Conservation (phyloP, 2,113 vertebrate species). For the Aviceda subcristata region DNA sequence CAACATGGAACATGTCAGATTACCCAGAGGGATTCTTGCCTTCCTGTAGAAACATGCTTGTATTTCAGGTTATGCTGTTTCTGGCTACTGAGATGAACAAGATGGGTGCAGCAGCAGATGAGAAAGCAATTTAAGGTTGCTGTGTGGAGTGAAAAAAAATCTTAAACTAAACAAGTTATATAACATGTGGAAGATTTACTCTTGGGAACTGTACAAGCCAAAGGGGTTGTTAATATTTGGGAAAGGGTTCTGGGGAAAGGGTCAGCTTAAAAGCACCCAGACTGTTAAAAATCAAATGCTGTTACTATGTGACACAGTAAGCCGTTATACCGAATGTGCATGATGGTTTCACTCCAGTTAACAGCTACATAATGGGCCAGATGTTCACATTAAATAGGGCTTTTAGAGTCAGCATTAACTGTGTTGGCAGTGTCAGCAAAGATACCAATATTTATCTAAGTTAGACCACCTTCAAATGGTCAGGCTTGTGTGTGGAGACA, state of each 20-base stretch:
- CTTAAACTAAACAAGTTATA: neutral
- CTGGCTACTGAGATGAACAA: neutral
- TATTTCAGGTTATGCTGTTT: constrained; percentile 5
- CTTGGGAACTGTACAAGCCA: neutral
- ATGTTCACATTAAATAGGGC: neutral
- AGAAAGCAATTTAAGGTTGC: neutral
- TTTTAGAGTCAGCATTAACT: neutral
- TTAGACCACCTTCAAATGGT: neutral
- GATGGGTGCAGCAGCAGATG: neutral
- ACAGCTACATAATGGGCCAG: neutral
- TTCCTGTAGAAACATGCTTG: neutral
- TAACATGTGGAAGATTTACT: neutral
- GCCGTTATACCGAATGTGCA: neutral
- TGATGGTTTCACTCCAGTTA: constrained; percentile 18
- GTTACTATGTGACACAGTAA: neutral
- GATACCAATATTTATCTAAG: neutral
- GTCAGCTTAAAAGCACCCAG: neutral
- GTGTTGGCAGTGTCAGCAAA: neutral
- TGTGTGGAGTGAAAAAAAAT: neutral
- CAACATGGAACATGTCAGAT: constrained; percentile 35
- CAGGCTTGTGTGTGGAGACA: neutral
- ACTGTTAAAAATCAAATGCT: neutral
- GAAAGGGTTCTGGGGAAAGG: neutral
- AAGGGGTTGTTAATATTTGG: neutral
- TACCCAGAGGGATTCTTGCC: neutral